Percentiles rank a stretch among this genome's conserved stretches.
phyloP scores from a whole-genome alignment of 2,113 vertebrate species.

The Natator depressus region DNA sequence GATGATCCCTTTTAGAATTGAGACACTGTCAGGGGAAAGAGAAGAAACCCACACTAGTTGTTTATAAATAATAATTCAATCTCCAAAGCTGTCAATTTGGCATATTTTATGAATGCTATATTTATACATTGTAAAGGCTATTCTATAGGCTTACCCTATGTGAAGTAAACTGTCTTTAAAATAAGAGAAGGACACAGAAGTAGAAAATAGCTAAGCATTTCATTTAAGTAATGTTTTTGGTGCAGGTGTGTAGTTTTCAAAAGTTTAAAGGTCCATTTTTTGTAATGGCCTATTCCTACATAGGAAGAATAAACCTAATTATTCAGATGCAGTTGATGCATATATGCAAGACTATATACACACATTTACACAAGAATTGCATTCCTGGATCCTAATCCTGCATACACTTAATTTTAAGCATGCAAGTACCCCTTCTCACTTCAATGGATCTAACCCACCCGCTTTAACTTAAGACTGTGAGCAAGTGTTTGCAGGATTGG shows the following conservation, averaged over 20 bases:
- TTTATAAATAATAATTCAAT: background rate
- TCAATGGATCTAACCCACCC: background rate
- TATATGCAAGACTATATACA: background rate
- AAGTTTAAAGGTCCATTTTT: background rate
- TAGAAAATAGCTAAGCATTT: background rate
- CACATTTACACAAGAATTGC: accelerated
- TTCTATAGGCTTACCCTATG: constrained; percentile 29
- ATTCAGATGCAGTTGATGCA: background rate
- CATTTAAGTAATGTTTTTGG: background rate
- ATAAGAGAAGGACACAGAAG: constrained; percentile 35
- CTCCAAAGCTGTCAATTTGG: background rate
- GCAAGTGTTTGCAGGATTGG: background rate
- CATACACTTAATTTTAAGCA: background rate
- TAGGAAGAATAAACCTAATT: background rate
- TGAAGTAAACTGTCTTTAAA: constrained; percentile 54
- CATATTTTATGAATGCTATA: constrained; percentile 1
- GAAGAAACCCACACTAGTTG: background rate
- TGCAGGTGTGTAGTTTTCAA: background rate
- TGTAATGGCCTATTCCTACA: background rate
- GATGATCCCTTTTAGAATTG: background rate
- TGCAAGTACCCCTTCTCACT: background rate
- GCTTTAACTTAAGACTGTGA: background rate
- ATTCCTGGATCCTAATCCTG: background rate
- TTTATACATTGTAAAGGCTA: constrained; percentile 11
- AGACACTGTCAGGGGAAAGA: background rate